Evolutionary conservation across 2,888 invertebrate species (phyloP), one percentile per base, ranked within the genome.

Genomic region (Platycnemis pennipes): DNA sequence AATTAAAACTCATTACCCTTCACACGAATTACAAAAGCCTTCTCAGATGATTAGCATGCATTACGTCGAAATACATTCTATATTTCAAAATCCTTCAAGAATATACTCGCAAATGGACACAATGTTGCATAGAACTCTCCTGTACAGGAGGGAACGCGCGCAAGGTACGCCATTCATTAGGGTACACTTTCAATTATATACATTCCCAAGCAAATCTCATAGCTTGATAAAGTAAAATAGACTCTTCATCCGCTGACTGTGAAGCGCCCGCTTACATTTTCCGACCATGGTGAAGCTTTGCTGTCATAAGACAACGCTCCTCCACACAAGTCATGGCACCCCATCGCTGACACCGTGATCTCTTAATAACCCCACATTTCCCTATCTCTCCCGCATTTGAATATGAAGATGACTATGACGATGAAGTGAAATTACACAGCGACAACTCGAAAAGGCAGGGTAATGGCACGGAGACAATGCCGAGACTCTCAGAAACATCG

Each of bases 401-500:
- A 91, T 44, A 26, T 45, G 3, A 63, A 69, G 44, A 91, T 77
- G 77, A 77, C 63, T 26, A 16, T 8, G 63, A 63, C 8, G 77
- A 77, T 77, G 77, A n/a, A 44, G 44, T 44, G 69, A 63, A 69
- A 44, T 69, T 7, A 13, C 44, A 31, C 49, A 45, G 44, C 44
- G n/a, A 26, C 63, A 42, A 42, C 91, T 63, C 42, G 56, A 26
- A 44, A 63, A 91, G 37, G 63, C 69, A 44, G 42, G n/a, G 63
- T 44, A 91, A 91, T 63, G 45, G 13, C 44, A 16, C 44, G 19
- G 91, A 69, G 44, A 63, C 91, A 91, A 87, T 46, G 44, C 37
- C 22, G 22, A 26, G 42, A 44, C 63, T 56, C 42, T 91, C 49
- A 42, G 91, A 63, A 91, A 91, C 91, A 63, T 91, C 91, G 69